Evolutionary conservation across 2,113 vertebrate genomes (phyloP), one percentile per base, ranked within the genome.

Genomic region (Genyomyrus donnyi): DNA sequence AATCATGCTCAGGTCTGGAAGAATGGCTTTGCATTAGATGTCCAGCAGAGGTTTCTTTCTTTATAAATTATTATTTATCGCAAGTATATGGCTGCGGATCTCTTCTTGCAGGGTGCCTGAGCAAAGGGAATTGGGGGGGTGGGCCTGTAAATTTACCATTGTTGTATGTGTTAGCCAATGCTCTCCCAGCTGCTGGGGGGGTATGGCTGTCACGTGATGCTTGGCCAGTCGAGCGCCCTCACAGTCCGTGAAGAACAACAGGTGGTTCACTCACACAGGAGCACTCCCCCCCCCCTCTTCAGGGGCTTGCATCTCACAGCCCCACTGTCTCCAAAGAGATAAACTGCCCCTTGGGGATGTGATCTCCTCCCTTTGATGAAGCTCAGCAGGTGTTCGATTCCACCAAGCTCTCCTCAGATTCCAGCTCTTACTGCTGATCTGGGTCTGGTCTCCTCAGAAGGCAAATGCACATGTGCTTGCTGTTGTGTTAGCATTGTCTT

Each of bases 91-190:
- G 49, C 21, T 49, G 42, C 6, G 10, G 42, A 49, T 9, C 49
- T 50, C 49, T 10, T 35, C 45, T 87, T 87, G 27, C 48, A n/a
- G 48, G 84, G 11, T 31, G 45, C 13, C 10, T 85, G 42, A 24
- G 84, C 27, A 39, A 5, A 42, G 48, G 85, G 50, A 2, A 8
- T 31, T n/a, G 13, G 9, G 11, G 13, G n/a, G 35, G 35, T 8
- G 48, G 35, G 10, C 0, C 3, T 19, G 85, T 85, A 35, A 53
- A 62, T 83, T 90, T 19, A 58, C 86, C 48, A 85, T 88, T 89
- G 89, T 89, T 90, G 77, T 35, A 62, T 91, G 90, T 89, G 89
- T 91, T 91, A 91, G 53, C 39, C 85, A 52, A 90, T 89, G 88
- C 88, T 19, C 70, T 85, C 48, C 84, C 90, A 90, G 91, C 89